Base-by-base conservation (phyloP, 2,113 vertebrate species). In the Ophthalmotilapia sp. region DNA sequence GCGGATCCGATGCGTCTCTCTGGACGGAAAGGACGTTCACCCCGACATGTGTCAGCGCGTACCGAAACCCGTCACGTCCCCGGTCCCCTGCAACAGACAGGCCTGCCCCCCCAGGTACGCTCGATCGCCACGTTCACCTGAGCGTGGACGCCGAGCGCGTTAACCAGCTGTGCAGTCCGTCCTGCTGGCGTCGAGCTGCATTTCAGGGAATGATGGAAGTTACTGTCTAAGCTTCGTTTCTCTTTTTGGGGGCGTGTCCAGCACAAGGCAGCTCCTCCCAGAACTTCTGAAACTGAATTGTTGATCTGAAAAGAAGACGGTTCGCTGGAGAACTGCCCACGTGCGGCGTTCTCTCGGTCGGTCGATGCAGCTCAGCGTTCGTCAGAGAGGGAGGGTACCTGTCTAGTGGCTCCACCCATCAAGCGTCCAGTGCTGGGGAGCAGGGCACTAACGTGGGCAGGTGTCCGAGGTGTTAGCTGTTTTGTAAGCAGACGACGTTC, bases 81-180 rank as follows among this genome's bases (percentile, higher is more conserved):
- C 95, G 23, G 96, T 95, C 49, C 88, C 96, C 2, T 99, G 98
- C 90, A 97, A 96, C 86, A 81, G 60, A 85, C 91, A 77, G 40
- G 96, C 97, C 95, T 99, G 98, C 45, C 97, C 97, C 17, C 93
- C 97, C 55, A 97, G 98, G 98, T 98, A 95, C 31, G 4, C 23
- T 11, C 4, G 1, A 45, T 70, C n/a, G 21, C 21, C 56, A 29
- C 1, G 36, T 26, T 45, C 13, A 42, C 51, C 21, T 6, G n/a
- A 19, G 53, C 5, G 15, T 15, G 14, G 7, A 38, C 36, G 51
- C 23, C 6, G 3, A 29, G 47, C 3, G 5, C 13, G 2, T 40
- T 42, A 0, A 42, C 65, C 65, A 42, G 36, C 5, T 0, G 7
- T 10, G 45, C 17, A 8, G 45, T n/a, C 7, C 0, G 0, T 1